Base-by-base conservation (phyloP, 2,888 invertebrate species). In the Athalia cordata region DNA sequence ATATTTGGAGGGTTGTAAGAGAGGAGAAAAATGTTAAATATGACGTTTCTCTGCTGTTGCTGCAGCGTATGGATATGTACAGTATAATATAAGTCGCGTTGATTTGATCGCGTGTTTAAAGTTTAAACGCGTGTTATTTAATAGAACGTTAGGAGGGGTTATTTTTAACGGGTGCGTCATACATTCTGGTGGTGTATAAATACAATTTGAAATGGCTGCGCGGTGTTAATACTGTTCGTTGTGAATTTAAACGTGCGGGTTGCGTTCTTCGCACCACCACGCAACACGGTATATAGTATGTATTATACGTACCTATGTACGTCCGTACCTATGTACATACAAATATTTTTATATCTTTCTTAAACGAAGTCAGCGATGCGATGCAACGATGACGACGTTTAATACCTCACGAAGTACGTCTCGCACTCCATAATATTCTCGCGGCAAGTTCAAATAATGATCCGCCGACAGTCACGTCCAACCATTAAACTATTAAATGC, bases 81-180 rank as follows among this genome's bases (percentile, higher is more conserved):
- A 55, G 29, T 29, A 29, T 29, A 29, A 29, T 29, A 29, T 29
- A 29, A 29, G 29, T 29, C 29, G 29, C 29, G 29, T 29, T 29
- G 29, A 29, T 29, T 29, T 29, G 29, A 29, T 29, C 29, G 29
- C 29, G 29, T 29, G 29, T 29, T 29, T 29, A 29, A 29, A 29
- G 29, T 29, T 29, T 7, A 7, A 7, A 52, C 52, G 13, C 45
- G 59, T 13, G 57, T 74, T 70, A 70, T 65, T 85, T 84, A 85
- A 85, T 85, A 82, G 83, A 84, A 84, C 82, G 82, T 81, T 85
- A 43, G 15, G n/a, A 84, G 79, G 82, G 81, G 85, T 81, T 85
- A 85, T 85, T 85, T 75, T 85, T 80, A 74, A 85, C 81, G 83
- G 83, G 82, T 85, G 85, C 85, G 84, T 85, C 85, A 85, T 85